Conservation (phyloP, 2,113 vertebrate species). For the Lipophrys pholis region DNA sequence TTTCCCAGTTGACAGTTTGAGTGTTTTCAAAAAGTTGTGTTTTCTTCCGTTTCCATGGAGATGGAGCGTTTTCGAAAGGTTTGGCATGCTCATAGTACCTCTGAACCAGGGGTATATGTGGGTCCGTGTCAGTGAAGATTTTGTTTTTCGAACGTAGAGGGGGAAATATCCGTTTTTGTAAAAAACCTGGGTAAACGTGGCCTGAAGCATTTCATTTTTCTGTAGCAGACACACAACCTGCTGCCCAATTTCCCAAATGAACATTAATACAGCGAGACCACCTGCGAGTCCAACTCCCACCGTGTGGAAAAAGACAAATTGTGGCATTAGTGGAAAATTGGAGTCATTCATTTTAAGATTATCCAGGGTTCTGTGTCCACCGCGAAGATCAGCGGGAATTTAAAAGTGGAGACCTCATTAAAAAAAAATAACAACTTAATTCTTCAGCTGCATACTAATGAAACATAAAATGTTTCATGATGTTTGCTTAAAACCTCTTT, state of each 20-base stretch:
- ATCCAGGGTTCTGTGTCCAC: slow-evolving; percentile 3
- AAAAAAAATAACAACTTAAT: background rate
- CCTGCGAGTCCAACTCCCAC: slow-evolving; percentile 45
- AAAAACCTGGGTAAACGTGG: too few relatives aligned
- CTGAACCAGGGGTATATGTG: too few relatives aligned
- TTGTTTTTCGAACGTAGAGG: too few relatives aligned
- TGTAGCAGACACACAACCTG: slow-evolving; percentile 7
- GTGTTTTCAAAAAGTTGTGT: too few relatives aligned
- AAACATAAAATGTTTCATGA: background rate
- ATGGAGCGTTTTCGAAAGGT: too few relatives aligned
- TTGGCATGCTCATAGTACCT: too few relatives aligned
- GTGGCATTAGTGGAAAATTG: slow-evolving; percentile 26
- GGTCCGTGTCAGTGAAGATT: too few relatives aligned
- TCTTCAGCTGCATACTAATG: background rate
- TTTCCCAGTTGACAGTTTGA: too few relatives aligned
- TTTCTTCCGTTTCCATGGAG: too few relatives aligned
- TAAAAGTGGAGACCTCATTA: background rate
- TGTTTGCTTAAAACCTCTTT: background rate
- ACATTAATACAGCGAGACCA: slow-evolving; percentile 46
- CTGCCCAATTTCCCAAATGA: slow-evolving; percentile 17
- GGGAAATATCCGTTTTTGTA: too few relatives aligned
- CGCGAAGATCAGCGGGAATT: slow-evolving; percentile 20
- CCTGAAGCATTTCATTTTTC: background rate
- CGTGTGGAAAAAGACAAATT: slow-evolving; percentile 40
- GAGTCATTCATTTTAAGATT: slow-evolving; percentile 42